Conservation (phyloP, 2,888 invertebrate genomes). For the Coelinius sp. region DNA sequence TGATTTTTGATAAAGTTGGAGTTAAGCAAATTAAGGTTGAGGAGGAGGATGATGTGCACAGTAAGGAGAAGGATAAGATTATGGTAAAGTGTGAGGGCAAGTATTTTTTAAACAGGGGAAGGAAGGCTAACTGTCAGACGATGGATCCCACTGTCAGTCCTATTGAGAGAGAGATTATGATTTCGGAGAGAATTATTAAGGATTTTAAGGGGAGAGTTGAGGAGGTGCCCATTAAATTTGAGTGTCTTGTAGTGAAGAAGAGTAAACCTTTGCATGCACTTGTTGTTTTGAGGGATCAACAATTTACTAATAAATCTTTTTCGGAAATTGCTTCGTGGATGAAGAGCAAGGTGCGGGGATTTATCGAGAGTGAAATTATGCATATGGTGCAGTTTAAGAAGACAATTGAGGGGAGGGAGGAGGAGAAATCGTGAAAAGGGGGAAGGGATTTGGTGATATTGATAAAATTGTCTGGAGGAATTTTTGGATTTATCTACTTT, state of each 20-base stretch:
- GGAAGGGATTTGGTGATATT: no score
- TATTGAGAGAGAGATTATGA: slow-evolving; percentile 65
- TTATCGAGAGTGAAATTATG: slow-evolving; percentile 53
- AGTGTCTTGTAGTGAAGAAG: slow-evolving; percentile 57
- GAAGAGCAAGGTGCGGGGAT: slow-evolving; percentile 55
- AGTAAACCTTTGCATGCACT: slow-evolving; percentile 56
- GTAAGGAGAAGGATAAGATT: slow-evolving; percentile 57
- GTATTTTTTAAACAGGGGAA: slow-evolving; percentile 64
- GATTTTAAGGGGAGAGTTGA: slow-evolving; percentile 41
- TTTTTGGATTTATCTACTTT: no score
- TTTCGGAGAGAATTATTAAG: slow-evolving; percentile 62
- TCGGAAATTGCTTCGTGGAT: slow-evolving; percentile 58
- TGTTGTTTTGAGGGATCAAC: slow-evolving; percentile 55
- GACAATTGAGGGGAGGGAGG: not conserved
- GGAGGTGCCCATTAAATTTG: slow-evolving; percentile 60
- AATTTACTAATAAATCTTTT: slow-evolving; percentile 59
- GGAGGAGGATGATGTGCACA: slow-evolving; percentile 65
- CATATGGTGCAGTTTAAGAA: slow-evolving; percentile 58
- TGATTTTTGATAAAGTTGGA: slow-evolving; percentile 49
- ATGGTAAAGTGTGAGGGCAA: slow-evolving; percentile 60
- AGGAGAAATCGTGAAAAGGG: not conserved
- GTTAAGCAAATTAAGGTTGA: slow-evolving; percentile 65
- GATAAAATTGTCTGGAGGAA: no score
- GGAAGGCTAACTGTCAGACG: slow-evolving; percentile 57
- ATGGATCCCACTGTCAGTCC: slow-evolving; percentile 53